Percentiles rank a stretch among this genome's conserved stretches.
Conservation (phyloP, 2,113 vertebrate species). For the Thalassoma bifasciatum region DNA sequence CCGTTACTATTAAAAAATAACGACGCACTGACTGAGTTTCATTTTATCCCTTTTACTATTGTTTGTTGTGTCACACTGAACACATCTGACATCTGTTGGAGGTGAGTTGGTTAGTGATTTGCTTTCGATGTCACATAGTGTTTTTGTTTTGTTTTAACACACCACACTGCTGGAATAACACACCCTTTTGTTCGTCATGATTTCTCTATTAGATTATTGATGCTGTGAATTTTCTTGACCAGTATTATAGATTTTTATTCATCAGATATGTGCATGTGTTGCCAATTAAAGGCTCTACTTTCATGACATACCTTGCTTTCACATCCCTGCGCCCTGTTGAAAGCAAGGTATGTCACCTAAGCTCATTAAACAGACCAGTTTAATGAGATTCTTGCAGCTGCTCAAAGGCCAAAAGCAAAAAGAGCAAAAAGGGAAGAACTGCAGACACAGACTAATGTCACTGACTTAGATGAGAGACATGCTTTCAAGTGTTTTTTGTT, state of each 20-base stretch:
- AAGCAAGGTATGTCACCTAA: neutral
- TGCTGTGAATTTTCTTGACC: neutral
- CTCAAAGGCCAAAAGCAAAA: constrained; percentile 23
- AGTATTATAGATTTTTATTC: constrained; percentile 1
- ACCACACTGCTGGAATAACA: constrained; percentile 5
- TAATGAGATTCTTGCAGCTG: constrained; percentile 1
- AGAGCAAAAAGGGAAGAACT: constrained; percentile 7
- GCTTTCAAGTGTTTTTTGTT: constrained; percentile 49
- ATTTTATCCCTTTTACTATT: constrained; percentile 60
- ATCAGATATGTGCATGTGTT: constrained; percentile 10
- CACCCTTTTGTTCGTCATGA: neutral
- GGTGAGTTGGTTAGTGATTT: constrained; percentile 39
- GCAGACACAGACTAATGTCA: constrained; percentile 19
- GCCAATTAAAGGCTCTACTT: neutral
- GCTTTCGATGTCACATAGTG: constrained; percentile 19
- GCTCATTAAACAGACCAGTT: constrained; percentile 23
- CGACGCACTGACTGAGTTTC: constrained; percentile 50
- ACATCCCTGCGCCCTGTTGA: neutral
- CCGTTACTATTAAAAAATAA: constrained; percentile 66
- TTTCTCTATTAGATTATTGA: neutral
- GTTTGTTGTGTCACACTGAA: constrained; percentile 37
- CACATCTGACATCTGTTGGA: constrained; percentile 28
- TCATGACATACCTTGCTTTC: no score
- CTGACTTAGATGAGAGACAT: constrained; percentile 18
- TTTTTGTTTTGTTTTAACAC: constrained; percentile 19